These are phyloP conservation scores for Heliconius himera DNA, from an alignment of 1,140 invertebrate genomes.

Conservation along the genomic window DNA sequence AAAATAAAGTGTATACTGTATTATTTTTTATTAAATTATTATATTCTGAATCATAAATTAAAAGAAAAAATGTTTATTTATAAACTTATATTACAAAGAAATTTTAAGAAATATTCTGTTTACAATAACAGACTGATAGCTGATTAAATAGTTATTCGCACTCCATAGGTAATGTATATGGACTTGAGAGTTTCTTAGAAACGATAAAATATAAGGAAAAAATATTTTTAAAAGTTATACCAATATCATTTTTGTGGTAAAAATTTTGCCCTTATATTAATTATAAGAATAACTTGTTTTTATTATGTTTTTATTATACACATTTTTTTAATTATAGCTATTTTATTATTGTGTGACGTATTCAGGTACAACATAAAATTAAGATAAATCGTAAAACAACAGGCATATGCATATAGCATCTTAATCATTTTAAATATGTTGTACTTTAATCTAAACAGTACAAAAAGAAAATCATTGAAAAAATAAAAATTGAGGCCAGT, in stretches of 20 bases:
- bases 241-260: not conserved
- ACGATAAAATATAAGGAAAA: not conserved
- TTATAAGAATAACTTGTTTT: not conserved
- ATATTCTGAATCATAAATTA: no score
- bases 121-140: not conserved
- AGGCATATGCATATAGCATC: no score
- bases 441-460: no score
- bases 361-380: no score
- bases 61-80: no score
- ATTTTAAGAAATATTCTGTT: slow-evolving; percentile 6
- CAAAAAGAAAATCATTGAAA: no score
- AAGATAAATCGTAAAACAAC: no score
- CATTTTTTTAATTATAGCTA: not conserved
- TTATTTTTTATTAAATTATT: no score
- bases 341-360: no score
- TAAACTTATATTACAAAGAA: not conserved
- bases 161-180: not conserved
- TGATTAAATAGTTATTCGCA: not conserved
- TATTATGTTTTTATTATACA: not conserved
- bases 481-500: no score
- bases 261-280: not conserved
- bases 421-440: no score
- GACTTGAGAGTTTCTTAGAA: not conserved
- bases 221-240: not conserved
- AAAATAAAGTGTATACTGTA: no score